These are phyloP conservation scores for Sebastes cheni DNA, from an alignment of 2,797 vertebrate genomes.

Conservation along the genomic window DNA sequence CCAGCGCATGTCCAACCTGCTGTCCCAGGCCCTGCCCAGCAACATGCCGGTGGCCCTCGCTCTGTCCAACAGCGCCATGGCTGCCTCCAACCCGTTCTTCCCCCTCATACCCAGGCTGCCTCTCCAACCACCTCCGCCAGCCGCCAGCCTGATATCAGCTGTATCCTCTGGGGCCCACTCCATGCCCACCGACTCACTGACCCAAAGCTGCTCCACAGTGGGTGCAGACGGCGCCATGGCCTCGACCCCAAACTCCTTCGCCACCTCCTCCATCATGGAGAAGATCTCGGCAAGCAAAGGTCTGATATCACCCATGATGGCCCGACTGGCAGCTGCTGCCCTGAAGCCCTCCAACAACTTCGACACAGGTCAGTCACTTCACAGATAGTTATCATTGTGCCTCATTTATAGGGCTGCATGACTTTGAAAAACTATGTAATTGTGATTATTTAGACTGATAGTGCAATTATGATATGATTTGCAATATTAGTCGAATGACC, in stretches of 20 bases:
- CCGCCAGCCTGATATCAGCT: constrained; percentile 85
- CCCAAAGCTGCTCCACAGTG: constrained; percentile 84
- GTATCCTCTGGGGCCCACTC: constrained; percentile 83
- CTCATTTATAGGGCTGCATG: not conserved
- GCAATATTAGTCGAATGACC: no score
- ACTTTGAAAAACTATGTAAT: no score
- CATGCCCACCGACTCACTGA: constrained; percentile 84
- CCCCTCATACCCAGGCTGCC: constrained; percentile 89
- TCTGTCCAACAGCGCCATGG: constrained; percentile 88
- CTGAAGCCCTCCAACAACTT: constrained; percentile 89
- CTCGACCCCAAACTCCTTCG: constrained; percentile 86
- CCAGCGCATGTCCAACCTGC: constrained; percentile 90
- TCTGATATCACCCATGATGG: constrained; percentile 99
- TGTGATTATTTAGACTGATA: no score
- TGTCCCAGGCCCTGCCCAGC: constrained; percentile 93
- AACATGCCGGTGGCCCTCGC: constrained; percentile 93
- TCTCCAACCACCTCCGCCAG: constrained; percentile 85
- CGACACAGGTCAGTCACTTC: constrained; percentile 85
- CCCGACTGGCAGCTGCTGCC: constrained; percentile 94
- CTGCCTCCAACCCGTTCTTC: constrained; percentile 89
- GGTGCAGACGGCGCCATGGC: constrained; percentile 81
- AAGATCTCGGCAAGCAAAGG: constrained; percentile 98
- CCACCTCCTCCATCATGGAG: constrained; percentile 94
- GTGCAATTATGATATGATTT: no score
- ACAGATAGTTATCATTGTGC: not conserved